Evolutionary conservation across 2,113 vertebrate genomes (phyloP), one percentile per base, ranked within the genome.

Genomic region (Callipepla squamata): DNA sequence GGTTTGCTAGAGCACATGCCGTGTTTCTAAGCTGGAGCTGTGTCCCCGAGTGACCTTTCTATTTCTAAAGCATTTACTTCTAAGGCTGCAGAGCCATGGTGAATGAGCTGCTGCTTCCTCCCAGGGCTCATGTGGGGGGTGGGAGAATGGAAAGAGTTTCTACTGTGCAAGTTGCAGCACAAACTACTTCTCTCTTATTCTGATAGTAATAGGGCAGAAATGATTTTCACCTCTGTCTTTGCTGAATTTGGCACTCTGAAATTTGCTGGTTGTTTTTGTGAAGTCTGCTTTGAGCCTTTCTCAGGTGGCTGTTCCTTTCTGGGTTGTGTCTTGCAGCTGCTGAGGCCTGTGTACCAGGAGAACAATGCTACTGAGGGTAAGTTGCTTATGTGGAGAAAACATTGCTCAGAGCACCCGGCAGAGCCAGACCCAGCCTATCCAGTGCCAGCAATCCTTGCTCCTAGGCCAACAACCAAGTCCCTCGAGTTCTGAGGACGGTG

Each of bases 291-390:
- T 63, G 30, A 75, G n/a, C 13, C 47, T 69, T 0, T 77, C 51
- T 62, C 17, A 14, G 61, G 44, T 94, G 80, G 94, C 78, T 1
- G 2, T 68, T 30, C 50, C 40, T 62, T 74, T 78, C 65, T 87
- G 48, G 70, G 45, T 96, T 97, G 82, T 97, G 51, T 77, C 51
- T 95, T 93, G 17, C 95, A 98, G 99, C 98, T 99, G 78, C 97
- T 99, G 97, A 97, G 98, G 80, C 98, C 98, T 10, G 97, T 99
- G 87, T 99, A 98, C 70, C 98, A 98, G 88, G 99, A 99, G 85
- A 97, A 98, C 55, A 95, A 94, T 40, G 80, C 97, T 17, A 94
- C 98, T 2, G 96, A 96, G 95, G 98, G 99, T 99, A 96, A 98
- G 98, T 93, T 58, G 11, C 45, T 1, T 4, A 42, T 62, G 61